Percentiles rank a stretch among this genome's conserved stretches.
Evolutionary conservation across 1,140 invertebrate species (phyloP).

Genomic region (Hylyphantes graminicola): DNA sequence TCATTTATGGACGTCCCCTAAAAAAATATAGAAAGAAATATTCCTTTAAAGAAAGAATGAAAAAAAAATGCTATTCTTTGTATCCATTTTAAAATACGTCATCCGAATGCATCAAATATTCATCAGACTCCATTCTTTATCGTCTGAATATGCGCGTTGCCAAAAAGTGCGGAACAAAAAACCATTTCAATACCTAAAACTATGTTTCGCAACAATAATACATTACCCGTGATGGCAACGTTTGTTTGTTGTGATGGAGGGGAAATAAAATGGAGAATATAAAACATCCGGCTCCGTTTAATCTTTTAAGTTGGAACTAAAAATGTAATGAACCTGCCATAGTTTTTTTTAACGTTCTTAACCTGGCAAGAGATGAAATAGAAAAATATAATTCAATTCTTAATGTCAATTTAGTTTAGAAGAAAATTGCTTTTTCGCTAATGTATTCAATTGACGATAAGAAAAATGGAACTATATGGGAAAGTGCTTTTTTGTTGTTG

Average conservation of each 20-base stretch:
- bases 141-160: constrained; percentile 40
- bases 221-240: constrained; percentile 44
- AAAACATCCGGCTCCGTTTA: constrained; percentile 41
- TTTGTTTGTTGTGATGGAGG: constrained; percentile 16
- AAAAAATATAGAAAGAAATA: constrained; percentile 37
- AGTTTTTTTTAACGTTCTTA: constrained; percentile 21
- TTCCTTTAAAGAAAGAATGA: constrained; percentile 6
- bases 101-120: constrained; percentile 54
- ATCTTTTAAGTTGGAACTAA: constrained; percentile 51
- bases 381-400: constrained; percentile 33
- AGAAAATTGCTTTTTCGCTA: constrained; percentile 48
- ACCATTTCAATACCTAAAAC: constrained; percentile 52
- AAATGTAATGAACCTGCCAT: constrained; percentile 52
- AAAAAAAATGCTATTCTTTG: constrained; percentile 8
- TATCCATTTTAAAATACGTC: constrained; percentile 54
- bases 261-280: constrained; percentile 7
- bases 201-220: constrained; percentile 50
- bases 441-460: constrained; percentile 40
- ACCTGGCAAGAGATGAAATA: background rate
- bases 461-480: constrained; percentile 20
- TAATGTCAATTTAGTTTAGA: constrained; percentile 45
- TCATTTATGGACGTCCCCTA: background rate
- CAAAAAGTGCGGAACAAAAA: constrained; percentile 44
- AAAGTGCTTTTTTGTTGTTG: background rate
- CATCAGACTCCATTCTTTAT: constrained; percentile 53